Base-by-base conservation (phyloP, 1,140 invertebrate genomes). In the Chironomus tepperi region DNA sequence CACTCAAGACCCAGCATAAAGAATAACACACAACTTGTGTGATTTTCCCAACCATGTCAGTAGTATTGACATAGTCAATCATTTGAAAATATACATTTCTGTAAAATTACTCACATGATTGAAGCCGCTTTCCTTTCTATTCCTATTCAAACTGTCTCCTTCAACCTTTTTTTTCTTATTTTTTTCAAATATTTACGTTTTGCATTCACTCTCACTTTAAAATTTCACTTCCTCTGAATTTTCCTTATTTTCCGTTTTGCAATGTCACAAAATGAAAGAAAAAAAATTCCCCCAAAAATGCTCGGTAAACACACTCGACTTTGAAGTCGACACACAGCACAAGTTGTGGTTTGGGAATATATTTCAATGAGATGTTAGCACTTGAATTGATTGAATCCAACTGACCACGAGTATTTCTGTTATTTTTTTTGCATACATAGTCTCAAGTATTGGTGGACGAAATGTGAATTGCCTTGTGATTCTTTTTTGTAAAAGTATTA, bases 351-450 rank as follows among this genome's bases (percentile, higher is more conserved):
- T n/a, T n/a, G 24, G 24, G 24, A 34, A 34, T 34, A 2, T 34
- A 1, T 34, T 34, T 34, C 47, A 57, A 57, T 57, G 47, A 57
- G 47, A 9, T 70, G 65, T 21, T 70, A 70, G 19, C 65, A 70
- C 65, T 70, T 70, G 65, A 70, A 70, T 70, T 19, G 65, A 70
- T 70, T 70, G 65, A 70, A 70, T 21, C 65, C 65, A 70, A 70
- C 65, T 70, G 65, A 70, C 65, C 65, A 21, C 65, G 16, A 21
- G 16, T 19, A 34, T 34, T 2, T 34, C n/a, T n/a, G n/a, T n/a
- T n/a, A n/a, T 34, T 1, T 34, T 34, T 34, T 34, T 34, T 34
- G 24, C 24, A 34, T 34, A 34, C 24, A 34, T 34, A 34, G 24
- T 34, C 24, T 34, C 24, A 34, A 34, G 24, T 34, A 34, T 34